These are phyloP conservation scores for Leucopsar rothschildi DNA, from an alignment of 2,113 vertebrate genomes.

Conservation along the genomic window DNA sequence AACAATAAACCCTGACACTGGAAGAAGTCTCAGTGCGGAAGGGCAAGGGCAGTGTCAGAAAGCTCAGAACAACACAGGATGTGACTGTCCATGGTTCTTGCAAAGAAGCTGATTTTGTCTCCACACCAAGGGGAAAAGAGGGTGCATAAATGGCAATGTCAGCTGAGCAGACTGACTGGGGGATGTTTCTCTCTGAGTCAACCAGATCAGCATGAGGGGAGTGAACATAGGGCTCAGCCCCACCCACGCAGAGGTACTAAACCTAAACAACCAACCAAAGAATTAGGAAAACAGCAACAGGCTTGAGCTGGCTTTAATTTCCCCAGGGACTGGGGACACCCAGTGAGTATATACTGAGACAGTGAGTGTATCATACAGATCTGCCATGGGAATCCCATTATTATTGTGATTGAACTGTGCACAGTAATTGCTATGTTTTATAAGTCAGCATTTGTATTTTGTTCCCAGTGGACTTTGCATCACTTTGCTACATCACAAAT, in stretches of 20 bases:
- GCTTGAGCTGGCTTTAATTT: neutral
- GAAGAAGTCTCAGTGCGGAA: neutral
- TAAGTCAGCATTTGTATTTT: neutral
- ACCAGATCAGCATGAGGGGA: neutral
- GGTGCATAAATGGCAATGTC: neutral
- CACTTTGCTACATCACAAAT: neutral
- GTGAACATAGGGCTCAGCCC: neutral
- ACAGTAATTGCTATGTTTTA: neutral
- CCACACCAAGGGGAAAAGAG: neutral
- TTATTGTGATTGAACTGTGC: neutral
- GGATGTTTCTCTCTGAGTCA: neutral
- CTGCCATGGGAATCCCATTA: neutral
- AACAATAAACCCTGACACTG: neutral
- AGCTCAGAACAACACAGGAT: neutral
- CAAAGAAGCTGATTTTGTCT: neutral
- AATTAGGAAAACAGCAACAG: neutral
- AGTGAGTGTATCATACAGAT: neutral
- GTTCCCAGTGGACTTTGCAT: neutral
- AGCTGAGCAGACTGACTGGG: neutral
- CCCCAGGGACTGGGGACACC: neutral
- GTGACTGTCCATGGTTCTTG: neutral
- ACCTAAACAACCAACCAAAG: neutral
- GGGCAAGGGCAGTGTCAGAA: neutral
- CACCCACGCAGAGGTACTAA: neutral
- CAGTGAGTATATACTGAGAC: neutral